Evolutionary conservation across 2,113 vertebrate genomes (phyloP), one percentile per base, ranked within the genome.

Genomic region (Camelus dromedarius): DNA sequence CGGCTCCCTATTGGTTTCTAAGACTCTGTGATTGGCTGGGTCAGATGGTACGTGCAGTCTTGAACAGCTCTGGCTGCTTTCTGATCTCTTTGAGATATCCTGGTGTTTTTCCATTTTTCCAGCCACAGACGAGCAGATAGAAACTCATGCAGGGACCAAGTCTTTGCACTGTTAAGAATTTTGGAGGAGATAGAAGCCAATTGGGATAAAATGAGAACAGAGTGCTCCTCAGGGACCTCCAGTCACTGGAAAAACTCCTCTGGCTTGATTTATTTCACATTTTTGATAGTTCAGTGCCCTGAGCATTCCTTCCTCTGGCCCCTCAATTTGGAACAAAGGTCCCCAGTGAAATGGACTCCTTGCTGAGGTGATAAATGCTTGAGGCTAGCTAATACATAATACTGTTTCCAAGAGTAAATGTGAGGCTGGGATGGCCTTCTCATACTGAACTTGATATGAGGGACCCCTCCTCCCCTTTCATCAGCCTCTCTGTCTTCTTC

Each of bases 21-120:
- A 93, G 93, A 89, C 54, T 72, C 54, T 38, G 54, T 64, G 30
- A 92, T 79, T 94, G 81, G 94, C 73, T 83, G 35, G 77, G 64
- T 91, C 82, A n/a, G 69, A 93, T 76, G 64, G 73, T 82, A 93
- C 4, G 7, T 84, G 77, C 69, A 50, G 94, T 93, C 64, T 93
- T 73, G 10, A 82, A 92, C 19, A 58, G 85, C 48, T 35, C 88
- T 96, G 96, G 85, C 77, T 95, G 85, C 48, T 77, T 76, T 94
- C 20, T 83, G 89, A 72, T 94, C 77, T 91, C 94, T 91, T 89
- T 94, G 86, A 95, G 96, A 66, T 89, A 96, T 87, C 48, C 60
- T 96, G 56, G 91, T 97, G 73, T 97, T 97, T 98, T 97, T 97
- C 97, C 95, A 95, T 96, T 89, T 97, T 89, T 96, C 67, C 75